A percentile compares a stretch with the other conserved stretches of the same genome.
phyloP scores from a whole-genome alignment of 2,888 invertebrate genomes.

The Orchestes rusci region DNA sequence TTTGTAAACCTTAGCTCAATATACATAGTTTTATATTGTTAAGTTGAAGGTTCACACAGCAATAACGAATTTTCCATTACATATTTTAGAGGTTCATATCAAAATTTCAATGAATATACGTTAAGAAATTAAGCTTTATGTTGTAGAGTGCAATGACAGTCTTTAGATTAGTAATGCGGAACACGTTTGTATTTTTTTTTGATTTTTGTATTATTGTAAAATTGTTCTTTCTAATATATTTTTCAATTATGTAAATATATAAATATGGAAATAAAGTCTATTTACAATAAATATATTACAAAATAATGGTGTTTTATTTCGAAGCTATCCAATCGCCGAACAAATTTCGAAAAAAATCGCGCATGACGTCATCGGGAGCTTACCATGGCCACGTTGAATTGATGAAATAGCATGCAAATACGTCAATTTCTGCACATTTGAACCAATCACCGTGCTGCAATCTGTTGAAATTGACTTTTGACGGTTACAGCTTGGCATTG shows the following conservation, averaged over 20 bases:
- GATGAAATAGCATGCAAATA: no score
- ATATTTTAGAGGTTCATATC: slow-evolving; percentile 11
- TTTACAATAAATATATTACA: slow-evolving; percentile 32
- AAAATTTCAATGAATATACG: slow-evolving; percentile 2
- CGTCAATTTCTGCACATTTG: no score
- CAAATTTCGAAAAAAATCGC: no score
- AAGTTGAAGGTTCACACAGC: slow-evolving; percentile 35
- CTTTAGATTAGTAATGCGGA: slow-evolving; percentile 6
- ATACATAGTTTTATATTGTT: slow-evolving; percentile 41
- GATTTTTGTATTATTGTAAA: slow-evolving; percentile 35
- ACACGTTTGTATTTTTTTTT: slow-evolving; percentile 35
- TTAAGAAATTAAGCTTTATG: slow-evolving; percentile 4
- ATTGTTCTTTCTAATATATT: slow-evolving; percentile 42
- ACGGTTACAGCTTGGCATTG: no score
- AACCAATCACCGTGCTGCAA: no score
- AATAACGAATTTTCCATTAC: slow-evolving; percentile 7
- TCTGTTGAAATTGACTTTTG: no score
- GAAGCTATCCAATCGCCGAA: no score
- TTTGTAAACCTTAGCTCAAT: slow-evolving; percentile 42
- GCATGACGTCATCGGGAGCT: no score
- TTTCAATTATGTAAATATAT: slow-evolving; percentile 42
- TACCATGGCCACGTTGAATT: no score
- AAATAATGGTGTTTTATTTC: slow-evolving; percentile 8
- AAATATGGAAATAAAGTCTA: slow-evolving; percentile 40
- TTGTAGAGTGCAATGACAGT: slow-evolving; percentile 10